Percentiles rank a stretch among this genome's conserved stretches.
These are phyloP conservation scores for Sebastes diaconus DNA, from an alignment of 2,797 vertebrate species.

Conservation along the genomic window DNA sequence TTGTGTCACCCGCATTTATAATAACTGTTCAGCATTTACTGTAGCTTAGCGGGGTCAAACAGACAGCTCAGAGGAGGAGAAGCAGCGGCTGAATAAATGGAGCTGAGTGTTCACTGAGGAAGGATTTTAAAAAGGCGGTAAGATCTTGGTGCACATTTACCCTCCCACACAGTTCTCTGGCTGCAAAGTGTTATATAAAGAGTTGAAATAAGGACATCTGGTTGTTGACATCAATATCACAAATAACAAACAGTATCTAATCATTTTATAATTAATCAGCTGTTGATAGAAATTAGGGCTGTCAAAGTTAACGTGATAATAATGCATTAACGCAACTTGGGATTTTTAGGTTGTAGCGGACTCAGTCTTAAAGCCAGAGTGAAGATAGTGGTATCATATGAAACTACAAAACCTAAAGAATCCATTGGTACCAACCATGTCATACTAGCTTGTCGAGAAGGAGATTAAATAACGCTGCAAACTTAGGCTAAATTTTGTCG, in stretches of 20 bases:
- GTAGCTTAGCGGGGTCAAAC: neutral
- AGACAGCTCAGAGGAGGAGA: neutral
- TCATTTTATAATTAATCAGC: neutral
- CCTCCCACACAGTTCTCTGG: constrained; percentile 39
- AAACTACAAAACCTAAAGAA: too few relatives aligned
- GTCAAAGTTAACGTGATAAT: too few relatives aligned
- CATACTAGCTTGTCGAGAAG: rapidly evolving
- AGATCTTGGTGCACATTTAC: neutral
- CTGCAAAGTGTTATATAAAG: constrained; percentile 27
- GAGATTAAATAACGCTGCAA: too few relatives aligned
- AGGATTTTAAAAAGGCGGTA: neutral
- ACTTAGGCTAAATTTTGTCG: too few relatives aligned
- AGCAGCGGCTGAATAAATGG: neutral
- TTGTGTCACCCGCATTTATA: neutral
- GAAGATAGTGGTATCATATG: too few relatives aligned
- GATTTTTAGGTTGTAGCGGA: too few relatives aligned
- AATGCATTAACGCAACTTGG: too few relatives aligned
- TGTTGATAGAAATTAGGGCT: neutral
- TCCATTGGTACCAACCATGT: too few relatives aligned
- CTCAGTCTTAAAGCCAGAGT: too few relatives aligned
- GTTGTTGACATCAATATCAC: neutral
- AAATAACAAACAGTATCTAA: neutral
- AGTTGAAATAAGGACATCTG: neutral
- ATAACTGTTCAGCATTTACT: neutral
- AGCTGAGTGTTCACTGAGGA: neutral